Base-by-base conservation (phyloP, 2,888 invertebrate species). In the Caenorhabditis zanzibari region DNA sequence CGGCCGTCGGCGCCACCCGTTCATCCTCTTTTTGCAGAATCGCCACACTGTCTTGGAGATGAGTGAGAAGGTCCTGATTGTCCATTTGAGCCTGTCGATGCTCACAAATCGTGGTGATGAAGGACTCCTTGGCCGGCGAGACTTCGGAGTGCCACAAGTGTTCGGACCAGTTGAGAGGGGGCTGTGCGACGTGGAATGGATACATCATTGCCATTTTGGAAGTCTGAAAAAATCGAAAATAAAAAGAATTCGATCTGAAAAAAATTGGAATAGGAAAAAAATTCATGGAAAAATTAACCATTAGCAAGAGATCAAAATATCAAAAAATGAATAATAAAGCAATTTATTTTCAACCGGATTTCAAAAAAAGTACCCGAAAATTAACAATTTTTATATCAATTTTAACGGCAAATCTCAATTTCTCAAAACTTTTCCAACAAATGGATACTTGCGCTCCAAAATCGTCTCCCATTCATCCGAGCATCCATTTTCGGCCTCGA, bases 381-480 rank as follows among this genome's bases (percentile, higher is more conserved):
- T n/a, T n/a, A n/a, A n/a, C n/a, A n/a, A n/a, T n/a, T n/a, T n/a
- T n/a, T 19, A 44, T 28, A 54, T 32, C 7, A 28, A 16, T 41
- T 44, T 44, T 35, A 26, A 41, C 14, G 26, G 56, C 1, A 32
- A 38, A 12, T 35, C 81, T 32, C 81, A 87, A 9, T 85, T 79
- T 19, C 81, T 74, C 26, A 91, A 76, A 56, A 91, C 69, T n/a
- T 81, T 85, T 12, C 91, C 91, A 7, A 89, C 84, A 14, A 71
- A 86, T n/a, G 84, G 82, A 59, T 83, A 89, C 64, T 89, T 89
- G 58, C 72, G 72, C 24, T 81, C 74, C 69, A 86, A 83, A 24
- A 79, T 73, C 16, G 73, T 26, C 49, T 83, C 83, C 89, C 89
- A 89, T 59, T 89, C 88, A 35, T 68, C 49, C n/a, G 82, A 85